Conservation (phyloP, 64 coral and sea anemone species). For the Platygyra sinensis region DNA sequence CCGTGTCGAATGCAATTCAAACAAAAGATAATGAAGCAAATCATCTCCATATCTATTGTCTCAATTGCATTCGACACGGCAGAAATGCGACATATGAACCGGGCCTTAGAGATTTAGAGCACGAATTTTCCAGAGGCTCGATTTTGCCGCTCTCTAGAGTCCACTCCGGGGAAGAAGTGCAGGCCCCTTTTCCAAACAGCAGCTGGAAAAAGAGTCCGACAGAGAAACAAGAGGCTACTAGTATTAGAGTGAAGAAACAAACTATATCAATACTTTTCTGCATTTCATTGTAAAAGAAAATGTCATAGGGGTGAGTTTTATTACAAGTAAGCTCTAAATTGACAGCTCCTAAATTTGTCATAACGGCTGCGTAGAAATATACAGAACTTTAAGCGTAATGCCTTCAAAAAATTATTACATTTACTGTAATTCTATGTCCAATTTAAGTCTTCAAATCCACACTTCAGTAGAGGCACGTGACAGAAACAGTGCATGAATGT, state of each 20-base stretch:
- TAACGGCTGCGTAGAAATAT: neutral
- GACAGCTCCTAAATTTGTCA: neutral
- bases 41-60: too few relatives aligned
- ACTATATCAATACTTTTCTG: neutral
- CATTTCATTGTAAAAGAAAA: slow-evolving; percentile 35
- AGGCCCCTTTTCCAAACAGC: too few relatives aligned
- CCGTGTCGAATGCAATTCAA: too few relatives aligned
- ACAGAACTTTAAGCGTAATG: neutral
- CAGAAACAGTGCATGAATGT: neutral
- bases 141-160: too few relatives aligned
- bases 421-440: neutral
- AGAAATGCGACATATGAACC: too few relatives aligned
- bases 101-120: too few relatives aligned
- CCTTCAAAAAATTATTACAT: neutral
- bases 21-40: too few relatives aligned
- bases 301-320: neutral
- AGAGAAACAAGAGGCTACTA: neutral
- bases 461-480: neutral
- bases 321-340: slow-evolving; percentile 15
- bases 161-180: too few relatives aligned
- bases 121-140: too few relatives aligned
- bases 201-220: too few relatives aligned
- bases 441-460: neutral
- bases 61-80: too few relatives aligned
- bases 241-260: neutral